phyloP scores from a whole-genome alignment of 2,888 invertebrate species.

The Drosophila colorata region DNA sequence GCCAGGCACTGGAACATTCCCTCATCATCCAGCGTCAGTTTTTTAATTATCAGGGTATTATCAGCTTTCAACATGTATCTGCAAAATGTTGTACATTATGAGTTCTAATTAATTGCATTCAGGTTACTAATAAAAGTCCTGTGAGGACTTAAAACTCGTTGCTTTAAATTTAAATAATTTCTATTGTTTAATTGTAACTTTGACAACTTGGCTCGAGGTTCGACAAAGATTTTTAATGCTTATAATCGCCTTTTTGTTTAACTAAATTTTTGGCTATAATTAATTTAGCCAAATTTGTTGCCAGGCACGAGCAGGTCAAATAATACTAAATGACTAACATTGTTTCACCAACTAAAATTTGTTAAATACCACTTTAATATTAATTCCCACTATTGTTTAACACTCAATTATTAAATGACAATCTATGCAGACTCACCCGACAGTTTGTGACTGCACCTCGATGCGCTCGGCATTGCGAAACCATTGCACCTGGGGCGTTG shows the following conservation, averaged over 20 bases:
- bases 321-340: not conserved
- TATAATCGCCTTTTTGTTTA: not conserved
- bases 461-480: conserved; percentile 89
- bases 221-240: not conserved
- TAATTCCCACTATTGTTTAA: too few species aligned
- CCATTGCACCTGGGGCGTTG: conserved; percentile 95
- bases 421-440: conserved; percentile 85
- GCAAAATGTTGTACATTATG: conserved; percentile 3
- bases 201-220: not conserved
- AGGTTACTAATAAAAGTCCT: too few species aligned
- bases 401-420: too few species aligned
- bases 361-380: too few species aligned
- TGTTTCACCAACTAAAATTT: too few species aligned
- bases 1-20: conserved; percentile 98
- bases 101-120: not conserved
- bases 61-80: conserved; percentile 93
- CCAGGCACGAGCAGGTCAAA: not conserved
- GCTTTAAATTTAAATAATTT: too few species aligned
- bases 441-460: conserved; percentile 85
- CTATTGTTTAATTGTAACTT: too few species aligned
- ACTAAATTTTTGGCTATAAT: not conserved
- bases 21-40: conserved; percentile 93
- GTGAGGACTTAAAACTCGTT: too few species aligned
- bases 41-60: conserved; percentile 92
- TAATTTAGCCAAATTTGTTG: not conserved